A percentile compares a stretch with the other conserved stretches of the same genome.
Conservation (phyloP, 2,797 vertebrate genomes). For the Pachyuromys duprasi region DNA sequence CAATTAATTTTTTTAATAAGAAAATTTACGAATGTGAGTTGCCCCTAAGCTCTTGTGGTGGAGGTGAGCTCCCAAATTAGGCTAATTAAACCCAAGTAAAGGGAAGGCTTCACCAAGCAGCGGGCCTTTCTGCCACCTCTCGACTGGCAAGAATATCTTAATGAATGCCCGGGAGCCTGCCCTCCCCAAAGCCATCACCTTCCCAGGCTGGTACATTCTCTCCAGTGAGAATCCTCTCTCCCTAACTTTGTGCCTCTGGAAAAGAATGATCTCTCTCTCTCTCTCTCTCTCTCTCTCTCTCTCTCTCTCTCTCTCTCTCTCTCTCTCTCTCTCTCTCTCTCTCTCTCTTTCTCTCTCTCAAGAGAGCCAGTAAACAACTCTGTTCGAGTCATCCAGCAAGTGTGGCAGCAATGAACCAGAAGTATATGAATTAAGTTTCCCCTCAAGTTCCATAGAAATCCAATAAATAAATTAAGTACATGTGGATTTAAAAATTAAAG, state of each 20-base stretch:
- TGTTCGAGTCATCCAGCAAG: constrained; percentile 60
- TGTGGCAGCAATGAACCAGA: constrained; percentile 68
- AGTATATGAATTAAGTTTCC: constrained; percentile 77
- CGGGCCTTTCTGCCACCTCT: constrained; percentile 21
- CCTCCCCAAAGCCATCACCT: neutral
- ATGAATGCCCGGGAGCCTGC: constrained; percentile 32
- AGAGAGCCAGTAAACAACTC: constrained; percentile 4
- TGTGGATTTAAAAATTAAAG: constrained; percentile 79
- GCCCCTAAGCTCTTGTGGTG: neutral
- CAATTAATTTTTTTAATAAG: constrained; percentile 50
- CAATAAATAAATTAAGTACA: constrained; percentile 81
- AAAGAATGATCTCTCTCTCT: neutral
- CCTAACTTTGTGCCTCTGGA: neutral
- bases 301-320: neutral
- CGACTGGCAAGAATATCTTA: constrained; percentile 15
- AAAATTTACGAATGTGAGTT: neutral
- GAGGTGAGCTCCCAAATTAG: constrained; percentile 36
- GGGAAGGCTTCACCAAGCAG: neutral
- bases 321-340: neutral
- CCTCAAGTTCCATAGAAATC: constrained; percentile 75
- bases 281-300: neutral
- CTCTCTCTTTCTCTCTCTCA: too few species aligned
- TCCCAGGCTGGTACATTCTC: neutral
- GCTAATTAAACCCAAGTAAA: constrained; percentile 33
- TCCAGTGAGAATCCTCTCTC: neutral